A percentile compares a stretch with the other conserved stretches of the same genome.
Evolutionary conservation across 2,113 vertebrate genomes (phyloP).

Genomic region (Rhea americana): DNA sequence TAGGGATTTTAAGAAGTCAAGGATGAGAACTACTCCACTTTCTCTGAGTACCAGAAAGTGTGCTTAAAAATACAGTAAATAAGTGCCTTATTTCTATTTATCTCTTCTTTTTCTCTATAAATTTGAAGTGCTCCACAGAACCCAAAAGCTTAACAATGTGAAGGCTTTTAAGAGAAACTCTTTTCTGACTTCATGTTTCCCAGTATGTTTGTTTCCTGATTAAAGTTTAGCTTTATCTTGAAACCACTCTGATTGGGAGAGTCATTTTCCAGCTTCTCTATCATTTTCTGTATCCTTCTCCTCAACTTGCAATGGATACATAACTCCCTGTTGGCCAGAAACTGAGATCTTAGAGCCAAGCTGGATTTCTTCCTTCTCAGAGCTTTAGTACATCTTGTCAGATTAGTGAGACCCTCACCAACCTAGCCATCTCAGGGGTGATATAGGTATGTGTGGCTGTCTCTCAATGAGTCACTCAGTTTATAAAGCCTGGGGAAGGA

Average conservation of each 20-base stretch:
- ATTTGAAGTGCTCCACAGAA: background rate
- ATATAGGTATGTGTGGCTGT: background rate
- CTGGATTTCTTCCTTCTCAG: background rate
- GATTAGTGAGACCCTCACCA: background rate
- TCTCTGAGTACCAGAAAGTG: background rate
- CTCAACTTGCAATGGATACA: background rate
- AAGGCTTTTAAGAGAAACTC: background rate
- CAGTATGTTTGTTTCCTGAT: background rate
- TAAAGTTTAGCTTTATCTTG: background rate
- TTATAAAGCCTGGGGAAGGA: background rate
- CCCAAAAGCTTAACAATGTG: background rate
- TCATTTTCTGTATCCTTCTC: background rate
- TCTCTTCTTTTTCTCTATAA: background rate
- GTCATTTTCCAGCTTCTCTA: background rate
- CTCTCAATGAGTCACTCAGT: background rate
- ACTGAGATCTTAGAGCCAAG: background rate
- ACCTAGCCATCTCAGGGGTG: background rate
- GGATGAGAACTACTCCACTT: background rate
- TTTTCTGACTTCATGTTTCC: background rate
- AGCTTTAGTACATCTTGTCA: background rate
- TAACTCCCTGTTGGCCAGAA: background rate
- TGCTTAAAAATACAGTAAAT: background rate
- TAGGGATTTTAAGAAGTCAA: background rate
- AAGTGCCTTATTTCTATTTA: background rate
- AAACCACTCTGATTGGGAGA: background rate